Evolutionary conservation across 1,140 invertebrate genomes (phyloP).

Genomic region (Drusus annulatus): DNA sequence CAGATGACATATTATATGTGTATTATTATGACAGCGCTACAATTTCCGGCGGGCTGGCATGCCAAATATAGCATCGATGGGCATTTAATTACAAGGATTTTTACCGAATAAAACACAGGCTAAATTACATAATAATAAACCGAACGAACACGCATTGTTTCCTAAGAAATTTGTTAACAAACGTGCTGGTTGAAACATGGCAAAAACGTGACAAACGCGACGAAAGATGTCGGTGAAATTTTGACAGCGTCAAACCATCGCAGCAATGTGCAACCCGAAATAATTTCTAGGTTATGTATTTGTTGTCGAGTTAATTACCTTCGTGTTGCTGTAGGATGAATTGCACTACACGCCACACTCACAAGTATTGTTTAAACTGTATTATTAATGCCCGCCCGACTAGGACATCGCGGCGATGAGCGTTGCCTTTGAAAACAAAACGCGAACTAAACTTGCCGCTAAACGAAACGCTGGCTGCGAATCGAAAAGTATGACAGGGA

Average conservation of each 20-base stretch:
- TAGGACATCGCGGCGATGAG: too few relatives aligned
- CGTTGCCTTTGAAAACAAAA: too few relatives aligned
- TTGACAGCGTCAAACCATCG: not conserved
- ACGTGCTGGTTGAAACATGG: too few relatives aligned
- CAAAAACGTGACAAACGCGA: not conserved
- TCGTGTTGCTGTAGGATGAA: not conserved
- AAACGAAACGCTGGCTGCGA: not conserved
- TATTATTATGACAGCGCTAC: not conserved
- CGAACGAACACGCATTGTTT: not conserved
- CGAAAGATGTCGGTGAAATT: not conserved
- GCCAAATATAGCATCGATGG: not conserved
- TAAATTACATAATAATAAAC: constrained; percentile 6
- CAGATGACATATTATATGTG: too few relatives aligned
- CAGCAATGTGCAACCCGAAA: not conserved
- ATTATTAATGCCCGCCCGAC: too few relatives aligned
- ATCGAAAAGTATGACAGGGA: constrained; percentile 8
- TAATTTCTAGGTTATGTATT: not conserved
- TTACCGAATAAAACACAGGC: not conserved
- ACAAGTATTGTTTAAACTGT: too few relatives aligned
- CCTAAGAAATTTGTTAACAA: too few relatives aligned
- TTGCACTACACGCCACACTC: not conserved
- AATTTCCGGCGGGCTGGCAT: not conserved
- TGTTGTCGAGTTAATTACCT: not conserved
- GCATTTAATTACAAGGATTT: too few relatives aligned
- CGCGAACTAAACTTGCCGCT: not conserved